A percentile compares a stretch with the other conserved stretches of the same genome.
phyloP scores from a whole-genome alignment of 2,797 vertebrate genomes.

The Premnoplex brunnescens region DNA sequence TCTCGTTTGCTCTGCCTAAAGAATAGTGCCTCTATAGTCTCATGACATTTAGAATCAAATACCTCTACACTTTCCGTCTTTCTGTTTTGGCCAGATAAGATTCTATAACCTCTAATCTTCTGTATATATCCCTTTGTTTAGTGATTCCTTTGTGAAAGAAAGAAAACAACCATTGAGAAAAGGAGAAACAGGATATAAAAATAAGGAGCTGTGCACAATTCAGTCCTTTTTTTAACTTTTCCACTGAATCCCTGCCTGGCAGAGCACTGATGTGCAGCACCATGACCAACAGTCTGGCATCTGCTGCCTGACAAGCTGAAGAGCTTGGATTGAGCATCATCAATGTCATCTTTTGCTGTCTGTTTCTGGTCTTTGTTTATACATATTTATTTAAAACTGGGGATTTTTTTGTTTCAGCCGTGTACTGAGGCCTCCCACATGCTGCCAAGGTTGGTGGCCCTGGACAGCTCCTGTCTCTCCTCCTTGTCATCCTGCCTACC shows the following conservation, averaged over 20 bases:
- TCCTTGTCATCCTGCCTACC: background rate
- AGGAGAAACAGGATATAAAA: constrained; percentile 14
- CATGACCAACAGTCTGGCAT: background rate
- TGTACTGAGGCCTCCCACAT: rapidly evolving
- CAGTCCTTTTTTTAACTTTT: background rate
- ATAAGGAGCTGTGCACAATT: background rate
- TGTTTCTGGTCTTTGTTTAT: background rate
- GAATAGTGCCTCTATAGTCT: background rate
- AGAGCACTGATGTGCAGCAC: background rate
- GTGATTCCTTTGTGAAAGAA: constrained; percentile 13
- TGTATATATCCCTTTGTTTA: constrained; percentile 33
- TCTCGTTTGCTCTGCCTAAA: background rate
- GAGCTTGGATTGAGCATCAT: background rate
- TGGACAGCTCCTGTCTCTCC: background rate
- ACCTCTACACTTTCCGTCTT: background rate
- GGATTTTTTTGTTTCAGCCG: background rate
- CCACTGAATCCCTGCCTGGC: background rate
- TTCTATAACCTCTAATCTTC: background rate
- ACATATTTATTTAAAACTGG: background rate
- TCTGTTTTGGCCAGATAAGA: constrained; percentile 23
- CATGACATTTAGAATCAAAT: constrained; percentile 13
- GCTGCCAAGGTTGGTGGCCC: background rate
- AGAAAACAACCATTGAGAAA: constrained; percentile 10
- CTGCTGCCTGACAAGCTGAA: background rate
- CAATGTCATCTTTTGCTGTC: background rate